Evolutionary conservation across 2,888 invertebrate genomes (phyloP).

Genomic region (Epistrophe grossulariae): DNA sequence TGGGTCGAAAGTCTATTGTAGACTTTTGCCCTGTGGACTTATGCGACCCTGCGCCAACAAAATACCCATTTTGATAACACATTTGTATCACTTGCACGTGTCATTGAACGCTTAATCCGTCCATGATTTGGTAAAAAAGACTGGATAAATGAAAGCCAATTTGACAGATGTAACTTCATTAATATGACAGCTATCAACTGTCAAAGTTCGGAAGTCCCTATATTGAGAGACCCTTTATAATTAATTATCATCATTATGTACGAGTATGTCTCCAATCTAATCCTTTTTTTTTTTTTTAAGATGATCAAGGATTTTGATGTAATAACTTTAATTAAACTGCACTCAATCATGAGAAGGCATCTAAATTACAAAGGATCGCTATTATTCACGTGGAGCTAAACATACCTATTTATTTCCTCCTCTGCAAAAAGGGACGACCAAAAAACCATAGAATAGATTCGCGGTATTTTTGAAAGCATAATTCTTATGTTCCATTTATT

Average conservation of each 20-base stretch:
- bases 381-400: slow-evolving; percentile 11
- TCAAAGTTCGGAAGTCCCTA: no score
- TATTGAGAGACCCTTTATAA: no score
- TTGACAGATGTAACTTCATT: no score
- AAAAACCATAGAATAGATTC: slow-evolving; percentile 11
- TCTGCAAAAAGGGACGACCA: not conserved
- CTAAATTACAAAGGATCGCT: slow-evolving; percentile 36
- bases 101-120: no score
- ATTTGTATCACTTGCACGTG: no score
- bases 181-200: no score
- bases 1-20: no score
- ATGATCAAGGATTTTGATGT: slow-evolving; percentile 33
- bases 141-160: no score
- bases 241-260: not conserved
- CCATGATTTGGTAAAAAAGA: no score
- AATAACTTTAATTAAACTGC: slow-evolving; percentile 67
- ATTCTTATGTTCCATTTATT: not conserved
- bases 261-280: not conserved
- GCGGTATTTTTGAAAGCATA: slow-evolving; percentile 26
- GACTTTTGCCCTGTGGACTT: no score
- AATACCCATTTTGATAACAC: no score
- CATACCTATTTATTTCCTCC: not conserved
- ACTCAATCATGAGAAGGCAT: slow-evolving; percentile 28
- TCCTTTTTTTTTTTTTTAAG: not conserved
- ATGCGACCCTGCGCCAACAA: no score